Percentiles rank a stretch among this genome's conserved stretches.
These are phyloP conservation scores for Paralichthys olivaceus DNA, from an alignment of 2,113 vertebrate species.

Conservation along the genomic window DNA sequence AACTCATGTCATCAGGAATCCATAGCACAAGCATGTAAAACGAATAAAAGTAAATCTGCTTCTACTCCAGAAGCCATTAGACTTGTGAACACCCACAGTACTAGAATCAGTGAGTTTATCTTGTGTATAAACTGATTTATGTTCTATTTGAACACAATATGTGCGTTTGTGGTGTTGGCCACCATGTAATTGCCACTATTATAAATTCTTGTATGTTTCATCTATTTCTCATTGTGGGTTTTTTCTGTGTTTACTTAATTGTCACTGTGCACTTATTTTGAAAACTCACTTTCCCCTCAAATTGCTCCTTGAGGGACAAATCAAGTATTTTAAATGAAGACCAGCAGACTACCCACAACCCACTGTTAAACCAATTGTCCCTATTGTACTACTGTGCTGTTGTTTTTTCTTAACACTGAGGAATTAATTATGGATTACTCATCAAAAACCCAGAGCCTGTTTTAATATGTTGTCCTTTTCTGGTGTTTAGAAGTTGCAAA, in stretches of 20 bases:
- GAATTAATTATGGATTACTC: background rate
- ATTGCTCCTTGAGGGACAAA: background rate
- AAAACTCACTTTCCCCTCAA: too few relatives aligned
- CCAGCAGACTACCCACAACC: background rate
- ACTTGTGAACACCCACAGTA: background rate
- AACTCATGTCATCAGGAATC: background rate
- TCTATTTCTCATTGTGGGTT: background rate
- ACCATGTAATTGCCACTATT: too few relatives aligned
- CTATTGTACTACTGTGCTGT: background rate
- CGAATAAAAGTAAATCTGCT: too few relatives aligned
- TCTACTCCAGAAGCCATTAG: too few relatives aligned
- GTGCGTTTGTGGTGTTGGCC: background rate
- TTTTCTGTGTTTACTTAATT: background rate
- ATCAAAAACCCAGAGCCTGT: background rate
- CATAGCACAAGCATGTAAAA: background rate
- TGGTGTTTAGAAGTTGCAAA: background rate
- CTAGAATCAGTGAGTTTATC: background rate
- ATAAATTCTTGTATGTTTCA: background rate
- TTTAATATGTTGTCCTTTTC: background rate
- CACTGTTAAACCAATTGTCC: background rate
- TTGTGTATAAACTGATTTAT: background rate
- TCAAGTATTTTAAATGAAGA: background rate
- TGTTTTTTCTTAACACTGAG: background rate
- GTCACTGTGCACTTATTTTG: too few relatives aligned
- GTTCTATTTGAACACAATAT: background rate